Evolutionary conservation across 1,140 invertebrate species (phyloP), one percentile per base, ranked within the genome.

Genomic region (Thrips palmi): DNA sequence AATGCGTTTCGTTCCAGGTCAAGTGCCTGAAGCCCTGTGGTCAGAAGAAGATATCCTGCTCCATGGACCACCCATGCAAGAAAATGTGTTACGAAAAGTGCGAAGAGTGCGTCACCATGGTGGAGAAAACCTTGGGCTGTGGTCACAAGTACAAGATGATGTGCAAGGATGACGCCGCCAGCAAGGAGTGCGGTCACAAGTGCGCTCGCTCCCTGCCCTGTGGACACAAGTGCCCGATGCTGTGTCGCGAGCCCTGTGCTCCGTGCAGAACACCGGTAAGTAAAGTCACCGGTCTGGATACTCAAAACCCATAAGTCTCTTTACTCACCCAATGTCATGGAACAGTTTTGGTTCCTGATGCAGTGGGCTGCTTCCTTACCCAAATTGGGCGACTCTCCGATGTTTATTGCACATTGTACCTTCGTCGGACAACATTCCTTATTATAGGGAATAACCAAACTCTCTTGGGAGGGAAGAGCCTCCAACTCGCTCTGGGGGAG

Each of bases 41-140:
- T 45, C 42, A 45, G 0, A 62, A 58, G 14, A 49, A 49, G 17
- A 55, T 53, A 7, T 67, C 64, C 44, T 52, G 48, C 2, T 27
- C 41, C 15, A 48, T 54, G 1, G 43, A 55, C 15, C 67, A 70
- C 41, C 45, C 43, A 20, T 71, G 69, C 36, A 34, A 42, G 0
- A 63, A 57, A 45, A 28, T 39, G 8, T 71, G 69, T 42, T 53
- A 51, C 42, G 58, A 68, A 45, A 45, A 51, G 12, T 71, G 69
- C 49, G 54, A 54, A 12, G 10, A 45, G 3, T 71, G 67, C 48
- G 38, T 47, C n/a, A 51, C 66, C 8, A 30, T 20, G 6, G 29
- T 36, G 18, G 14, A 38, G 4, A 40, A 33, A 11, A n/a, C 8
- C 0, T 30, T 43, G 8, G 19, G 22, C 10, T 43, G 40, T 37